phyloP scores from a whole-genome alignment of 64 coral and sea anemone species.

The Dendrophyllia cribrosa region DNA sequence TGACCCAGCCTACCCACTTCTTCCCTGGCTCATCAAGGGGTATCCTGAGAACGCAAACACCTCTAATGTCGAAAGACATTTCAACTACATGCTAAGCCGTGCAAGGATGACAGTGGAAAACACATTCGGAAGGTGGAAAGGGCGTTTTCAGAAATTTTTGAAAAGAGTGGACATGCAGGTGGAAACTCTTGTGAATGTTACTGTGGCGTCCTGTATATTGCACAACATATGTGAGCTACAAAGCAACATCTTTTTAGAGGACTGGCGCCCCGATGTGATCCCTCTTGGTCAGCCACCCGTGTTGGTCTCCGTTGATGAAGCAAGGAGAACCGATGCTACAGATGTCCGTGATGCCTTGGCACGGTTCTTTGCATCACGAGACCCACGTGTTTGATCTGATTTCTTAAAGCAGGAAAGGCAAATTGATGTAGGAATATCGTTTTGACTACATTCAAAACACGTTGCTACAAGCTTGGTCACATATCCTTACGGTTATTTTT shows the following conservation, averaged over 20 bases:
- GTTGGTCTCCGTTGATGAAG: no score
- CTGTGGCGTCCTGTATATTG: conserved; percentile 45
- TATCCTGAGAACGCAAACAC: conserved; percentile 31
- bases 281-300: no score
- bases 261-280: conserved; percentile 5
- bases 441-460: no score
- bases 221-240: conserved; percentile 53
- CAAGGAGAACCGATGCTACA: no score
- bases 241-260: conserved; percentile 29
- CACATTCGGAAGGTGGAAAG: conserved; percentile 57
- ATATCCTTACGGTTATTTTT: no score
- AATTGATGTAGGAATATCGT: conserved; percentile 1
- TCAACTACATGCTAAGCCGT: conserved; percentile 46
- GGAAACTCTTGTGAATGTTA: conserved; percentile 7
- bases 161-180: conserved; percentile 53
- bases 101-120: conserved; percentile 55
- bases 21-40: conserved; percentile 31
- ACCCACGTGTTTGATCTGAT: no score
- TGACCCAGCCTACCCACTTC: conserved; percentile 48
- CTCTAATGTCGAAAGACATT: conserved; percentile 11
- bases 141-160: conserved; percentile 32
- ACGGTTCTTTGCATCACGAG: no score
- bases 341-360: no score
- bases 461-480: conserved; percentile 36
- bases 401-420: no score